Percentiles rank a stretch among this genome's conserved stretches.
These are phyloP conservation scores for Marronus borbonicus DNA, from an alignment of 2,888 invertebrate genomes.

Conservation along the genomic window DNA sequence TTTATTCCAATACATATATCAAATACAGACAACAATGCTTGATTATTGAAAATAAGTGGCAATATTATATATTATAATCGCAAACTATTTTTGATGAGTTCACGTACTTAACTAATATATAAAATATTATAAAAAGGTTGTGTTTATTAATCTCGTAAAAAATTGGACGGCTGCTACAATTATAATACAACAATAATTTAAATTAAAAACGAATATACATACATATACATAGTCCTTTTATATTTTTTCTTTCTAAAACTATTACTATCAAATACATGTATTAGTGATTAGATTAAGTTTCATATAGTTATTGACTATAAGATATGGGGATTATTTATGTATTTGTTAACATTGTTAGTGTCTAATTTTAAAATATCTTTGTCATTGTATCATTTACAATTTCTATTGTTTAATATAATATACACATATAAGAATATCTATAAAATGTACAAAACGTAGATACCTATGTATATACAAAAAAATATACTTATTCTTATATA, in stretches of 20 bases:
- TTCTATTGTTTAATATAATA: conserved; percentile 47
- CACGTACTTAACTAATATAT: background rate
- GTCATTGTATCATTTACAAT: conserved; percentile 40
- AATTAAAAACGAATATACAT: conserved; percentile 34
- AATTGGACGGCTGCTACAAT: conserved; percentile 50
- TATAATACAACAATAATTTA: conserved; percentile 39
- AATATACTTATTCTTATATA: no score
- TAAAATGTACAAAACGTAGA: no score
- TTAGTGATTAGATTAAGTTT: conserved; percentile 40
- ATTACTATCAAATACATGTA: conserved; percentile 20
- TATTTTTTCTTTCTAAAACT: conserved; percentile 30
- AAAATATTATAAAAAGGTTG: conserved; percentile 19
- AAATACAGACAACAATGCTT: conserved; percentile 30
- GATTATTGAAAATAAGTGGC: conserved; percentile 38
- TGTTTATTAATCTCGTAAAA: conserved; percentile 41
- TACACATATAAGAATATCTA: conserved; percentile 10
- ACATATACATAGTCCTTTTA: conserved; percentile 11
- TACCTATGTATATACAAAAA: no score
- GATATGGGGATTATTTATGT: conserved; percentile 47
- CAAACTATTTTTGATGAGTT: conserved; percentile 10
- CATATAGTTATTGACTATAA: conserved; percentile 48
- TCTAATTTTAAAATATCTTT: conserved; percentile 7
- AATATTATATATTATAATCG: conserved; percentile 13
- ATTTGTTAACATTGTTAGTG: conserved; percentile 17
- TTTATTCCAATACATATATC: conserved; percentile 28